Base-by-base conservation (phyloP, 2,888 invertebrate genomes). In the Leptopilina drosophilae region DNA sequence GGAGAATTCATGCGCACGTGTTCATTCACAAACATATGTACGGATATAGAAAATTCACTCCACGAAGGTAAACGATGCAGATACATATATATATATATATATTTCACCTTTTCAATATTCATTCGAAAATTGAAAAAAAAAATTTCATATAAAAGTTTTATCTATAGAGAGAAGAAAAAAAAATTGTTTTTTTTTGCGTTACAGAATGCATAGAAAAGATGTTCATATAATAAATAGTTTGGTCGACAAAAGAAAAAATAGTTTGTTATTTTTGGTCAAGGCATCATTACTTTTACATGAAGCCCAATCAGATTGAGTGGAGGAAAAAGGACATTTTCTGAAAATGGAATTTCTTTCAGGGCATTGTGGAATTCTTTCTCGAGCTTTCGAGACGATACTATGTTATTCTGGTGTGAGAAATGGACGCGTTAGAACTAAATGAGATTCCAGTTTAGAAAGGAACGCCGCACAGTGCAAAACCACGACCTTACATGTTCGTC, bases 1-100 rank as follows among this genome's bases (percentile, higher is more conserved):
- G 2, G 49, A 12, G 77, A 77, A 76, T 42, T 42, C 42, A 7
- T 42, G 42, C 8, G 42, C 42, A 42, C 42, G 42, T 42, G 62
- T 62, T 75, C 77, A 76, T 73, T 77, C 84, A 84, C 83, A 80
- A 76, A 69, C 83, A 84, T 80, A 83, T 33, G 33, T 33, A 33
- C 33, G 33, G 33, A 33, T 33, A 33, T 33, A 33, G 33, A 85
- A 5, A 56, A 59, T 62, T 20, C 62, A 84, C 82, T 82, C 80
- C 79, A 69, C 80, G 82, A 83, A 84, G 9, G 49, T 49, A 9
- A 49, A 49, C 49, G 49, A 12, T 49, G 11, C 49, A 49, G 11
- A 11, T 12, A 49, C n/a, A n/a, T 11, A 49, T 9, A 9, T 49
- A 42, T 7, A 42, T 49, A 49, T 11, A 49, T 11, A 12, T 49